These are phyloP conservation scores for Drosophila kuntzei DNA, from an alignment of 2,888 invertebrate species.

Conservation along the genomic window DNA sequence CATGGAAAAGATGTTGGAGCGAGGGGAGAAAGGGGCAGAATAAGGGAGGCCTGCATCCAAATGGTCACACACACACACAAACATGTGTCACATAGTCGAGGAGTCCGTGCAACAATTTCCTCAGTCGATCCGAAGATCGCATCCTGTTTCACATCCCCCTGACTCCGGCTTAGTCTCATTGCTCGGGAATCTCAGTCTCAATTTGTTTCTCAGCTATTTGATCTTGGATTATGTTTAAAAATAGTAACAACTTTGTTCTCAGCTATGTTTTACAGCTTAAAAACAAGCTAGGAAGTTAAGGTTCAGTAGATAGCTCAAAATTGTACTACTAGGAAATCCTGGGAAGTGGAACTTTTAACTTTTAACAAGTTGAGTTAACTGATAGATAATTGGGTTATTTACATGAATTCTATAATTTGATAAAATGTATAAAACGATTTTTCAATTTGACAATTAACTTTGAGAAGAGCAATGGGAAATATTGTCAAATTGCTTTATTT, in stretches of 20 bases:
- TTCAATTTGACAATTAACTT: neutral
- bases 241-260: neutral
- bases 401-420: neutral
- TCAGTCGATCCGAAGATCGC: neutral
- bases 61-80: constrained; percentile 52
- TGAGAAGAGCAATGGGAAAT: no score
- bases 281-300: neutral
- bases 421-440: neutral
- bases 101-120: constrained; percentile 5
- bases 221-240: constrained; percentile 5
- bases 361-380: neutral
- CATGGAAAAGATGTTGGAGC: constrained; percentile 2
- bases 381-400: neutral
- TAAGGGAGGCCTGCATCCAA: constrained; percentile 34
- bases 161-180: neutral
- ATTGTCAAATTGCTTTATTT: no score
- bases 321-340: neutral
- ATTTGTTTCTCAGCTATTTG: neutral
- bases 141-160: constrained; percentile 3
- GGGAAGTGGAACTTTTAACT: neutral
- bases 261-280: neutral
- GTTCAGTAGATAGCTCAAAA: neutral
- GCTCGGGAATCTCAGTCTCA: neutral
- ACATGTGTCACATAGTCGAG: constrained; percentile 53
- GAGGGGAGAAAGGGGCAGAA: neutral